Base-by-base conservation (phyloP, 2,113 vertebrate species). In the Hylia prasina region DNA sequence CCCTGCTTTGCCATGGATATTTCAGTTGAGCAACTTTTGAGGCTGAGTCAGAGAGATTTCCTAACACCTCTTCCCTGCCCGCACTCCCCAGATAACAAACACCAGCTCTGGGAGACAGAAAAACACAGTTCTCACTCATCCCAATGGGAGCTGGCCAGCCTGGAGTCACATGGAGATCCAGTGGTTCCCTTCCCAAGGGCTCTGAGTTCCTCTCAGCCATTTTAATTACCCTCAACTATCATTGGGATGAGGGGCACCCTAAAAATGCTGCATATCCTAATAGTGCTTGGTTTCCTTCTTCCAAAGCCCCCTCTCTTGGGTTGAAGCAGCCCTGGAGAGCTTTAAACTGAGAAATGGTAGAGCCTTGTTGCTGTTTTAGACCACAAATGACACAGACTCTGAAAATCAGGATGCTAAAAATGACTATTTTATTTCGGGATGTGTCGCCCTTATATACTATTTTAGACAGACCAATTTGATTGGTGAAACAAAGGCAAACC, bases 31-130 rank as follows among this genome's bases (percentile, higher is more conserved):
- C 71, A 90, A 94, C 58, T 63, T 94, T 45, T n/a, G 58, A 83
- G 63, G 23, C 58, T 94, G 94, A 95, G 76, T 93, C 92, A 93
- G 82, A 94, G 86, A 95, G 82, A 92, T 97, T 95, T 93, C 95
- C 82, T 58, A 94, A 96, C 82, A 89, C 86, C 80, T 89, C 91
- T 89, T 89, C 48, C 56, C 64, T 89, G 68, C 83, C 73, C 1
- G 0, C 28, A 2, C 37, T 89, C 71, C 61, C 58, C 72, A 39
- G 85, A 92, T 20, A 86, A 83, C 82, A 85, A 90, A 77, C 79
- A 76, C 15, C 28, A 39, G 65, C 80, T 92, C 85, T 47, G 58
- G 35, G 82, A 80, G 82, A 54, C 35, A 83, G 39, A 58, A 58
- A 25, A 58, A 3, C 42, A n/a, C 33, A 19, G 10, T 14, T 72